phyloP scores from a whole-genome alignment of 2,797 vertebrate genomes.

The Alcedo quadribrachys region DNA sequence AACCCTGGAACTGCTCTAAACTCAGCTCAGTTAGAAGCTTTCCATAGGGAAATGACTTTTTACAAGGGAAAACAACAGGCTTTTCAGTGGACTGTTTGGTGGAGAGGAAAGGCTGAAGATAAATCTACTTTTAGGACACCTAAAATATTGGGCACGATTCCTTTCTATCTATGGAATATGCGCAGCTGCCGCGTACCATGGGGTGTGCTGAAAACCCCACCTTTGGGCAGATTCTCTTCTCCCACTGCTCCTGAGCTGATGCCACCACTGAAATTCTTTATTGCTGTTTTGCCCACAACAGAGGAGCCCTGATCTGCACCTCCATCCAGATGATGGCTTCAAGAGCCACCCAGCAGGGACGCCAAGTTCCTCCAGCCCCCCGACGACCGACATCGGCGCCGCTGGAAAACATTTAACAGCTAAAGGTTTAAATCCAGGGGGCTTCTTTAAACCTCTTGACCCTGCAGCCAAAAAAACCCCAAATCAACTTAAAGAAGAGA shows the following conservation, averaged over 20 bases:
- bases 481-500: not conserved
- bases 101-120: not conserved
- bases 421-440: not conserved
- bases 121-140: not conserved
- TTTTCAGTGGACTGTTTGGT: not conserved
- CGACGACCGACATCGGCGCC: not conserved
- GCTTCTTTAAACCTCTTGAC: not conserved
- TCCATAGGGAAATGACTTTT: not conserved
- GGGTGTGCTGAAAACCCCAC: not conserved
- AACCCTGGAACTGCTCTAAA: not conserved
- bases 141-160: not conserved
- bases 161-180: constrained; percentile 25
- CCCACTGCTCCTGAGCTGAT: not conserved
- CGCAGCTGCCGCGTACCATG: fast-evolving
- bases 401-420: not conserved
- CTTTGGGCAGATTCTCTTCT: constrained; percentile 24
- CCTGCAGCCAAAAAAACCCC: not conserved
- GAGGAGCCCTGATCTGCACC: not conserved
- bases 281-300: not conserved
- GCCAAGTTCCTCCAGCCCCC: not conserved
- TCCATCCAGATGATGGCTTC: not conserved
- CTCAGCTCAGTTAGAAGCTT: not conserved
- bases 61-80: not conserved
- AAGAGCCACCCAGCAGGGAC: not conserved
- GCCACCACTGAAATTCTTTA: not conserved